Conservation (phyloP, 2,888 invertebrate species). For the Aphodius granarius region DNA sequence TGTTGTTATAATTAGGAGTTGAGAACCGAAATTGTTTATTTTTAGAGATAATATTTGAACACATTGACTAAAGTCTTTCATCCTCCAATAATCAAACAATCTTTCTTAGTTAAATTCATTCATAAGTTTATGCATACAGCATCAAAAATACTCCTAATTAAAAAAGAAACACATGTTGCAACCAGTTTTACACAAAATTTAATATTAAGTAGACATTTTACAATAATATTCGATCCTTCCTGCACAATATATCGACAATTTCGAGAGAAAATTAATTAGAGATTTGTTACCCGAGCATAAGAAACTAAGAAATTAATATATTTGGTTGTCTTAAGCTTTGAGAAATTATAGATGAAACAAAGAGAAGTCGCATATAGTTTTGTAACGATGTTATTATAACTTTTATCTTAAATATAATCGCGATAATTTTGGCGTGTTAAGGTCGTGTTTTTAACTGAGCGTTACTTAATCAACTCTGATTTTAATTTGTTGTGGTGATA, state of each 20-base stretch:
- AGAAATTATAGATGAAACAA: neutral
- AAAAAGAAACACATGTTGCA: neutral
- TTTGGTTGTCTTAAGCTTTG: slow-evolving; percentile 1
- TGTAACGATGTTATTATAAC: slow-evolving; percentile 7
- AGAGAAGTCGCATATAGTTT: slow-evolving; percentile 8
- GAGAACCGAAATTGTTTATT: neutral
- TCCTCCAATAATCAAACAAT: no score
- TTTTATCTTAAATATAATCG: neutral
- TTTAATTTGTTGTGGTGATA: neutral
- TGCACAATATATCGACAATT: neutral
- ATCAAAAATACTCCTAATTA: neutral
- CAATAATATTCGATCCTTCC: neutral
- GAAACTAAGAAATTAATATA: neutral
- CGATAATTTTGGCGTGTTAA: neutral
- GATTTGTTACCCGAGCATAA: neutral
- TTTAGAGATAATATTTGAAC: neutral
- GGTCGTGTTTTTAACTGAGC: neutral
- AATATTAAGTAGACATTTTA: neutral
- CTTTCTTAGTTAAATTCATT: no score
- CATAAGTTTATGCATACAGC: no score
- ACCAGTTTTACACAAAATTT: neutral
- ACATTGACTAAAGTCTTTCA: no score
- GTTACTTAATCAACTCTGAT: neutral
- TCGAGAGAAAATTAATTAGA: neutral
- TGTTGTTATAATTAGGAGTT: neutral